phyloP scores from a whole-genome alignment of 2,797 vertebrate species.

The Schizothorax lantsangensis region DNA sequence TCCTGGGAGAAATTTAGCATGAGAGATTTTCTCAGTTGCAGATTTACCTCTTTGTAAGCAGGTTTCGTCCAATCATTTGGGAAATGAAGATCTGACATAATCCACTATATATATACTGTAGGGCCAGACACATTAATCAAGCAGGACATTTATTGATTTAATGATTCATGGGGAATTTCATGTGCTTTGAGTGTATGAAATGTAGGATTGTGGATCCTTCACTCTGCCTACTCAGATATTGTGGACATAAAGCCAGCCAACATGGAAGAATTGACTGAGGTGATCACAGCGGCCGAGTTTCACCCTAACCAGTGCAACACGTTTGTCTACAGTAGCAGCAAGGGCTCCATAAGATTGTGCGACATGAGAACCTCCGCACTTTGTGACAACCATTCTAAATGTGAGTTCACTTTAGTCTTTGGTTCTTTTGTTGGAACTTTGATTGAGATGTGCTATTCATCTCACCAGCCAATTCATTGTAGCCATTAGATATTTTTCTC shows the following conservation, averaged over 20 bases:
- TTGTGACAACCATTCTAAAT: conserved; percentile 69
- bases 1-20: neutral
- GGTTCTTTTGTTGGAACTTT: neutral
- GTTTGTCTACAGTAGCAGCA: conserved; percentile 99
- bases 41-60: neutral
- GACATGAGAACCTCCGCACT: conserved; percentile 87
- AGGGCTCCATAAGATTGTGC: conserved; percentile 96
- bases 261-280: conserved; percentile 98
- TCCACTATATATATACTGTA: neutral
- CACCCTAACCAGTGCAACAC: conserved; percentile 97
- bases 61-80: conserved; percentile 2
- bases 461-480: neutral
- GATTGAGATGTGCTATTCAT: neutral
- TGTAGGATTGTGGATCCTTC: conserved; percentile 46
- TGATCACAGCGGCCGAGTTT: conserved; percentile 96
- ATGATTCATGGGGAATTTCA: neutral
- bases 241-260: conserved; percentile 98
- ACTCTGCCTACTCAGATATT: conserved; percentile 83
- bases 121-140: neutral
- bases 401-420: conserved; percentile 50
- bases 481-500: neutral
- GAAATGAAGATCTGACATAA: conserved; percentile 1
- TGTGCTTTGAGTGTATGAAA: neutral
- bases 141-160: neutral
- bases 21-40: conserved; percentile 4